Evolutionary conservation across 2,797 vertebrate species (phyloP), one percentile per base, ranked within the genome.

Genomic region (Karalla daura): DNA sequence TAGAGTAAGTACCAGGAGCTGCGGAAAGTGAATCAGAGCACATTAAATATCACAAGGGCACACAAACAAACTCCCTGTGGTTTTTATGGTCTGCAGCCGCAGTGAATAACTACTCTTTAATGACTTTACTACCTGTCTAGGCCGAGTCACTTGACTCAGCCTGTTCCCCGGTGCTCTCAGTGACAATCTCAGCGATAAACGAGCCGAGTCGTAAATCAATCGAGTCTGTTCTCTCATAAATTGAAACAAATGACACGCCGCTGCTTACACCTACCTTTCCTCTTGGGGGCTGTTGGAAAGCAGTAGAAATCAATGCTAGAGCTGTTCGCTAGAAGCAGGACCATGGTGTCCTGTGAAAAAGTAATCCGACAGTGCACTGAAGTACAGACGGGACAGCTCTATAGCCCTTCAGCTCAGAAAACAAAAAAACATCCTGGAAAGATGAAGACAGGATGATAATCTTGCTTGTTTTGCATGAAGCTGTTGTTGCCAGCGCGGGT

Each of bases 261-360:
- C n/a, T 40, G 47, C 60, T 65, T 60, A 63, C 53, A 92, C 95
- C 95, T 87, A 96, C 95, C 95, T 86, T 91, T 95, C 86, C 91
- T 94, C 80, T 91, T 95, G 89, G 95, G 95, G 80, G 94, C 70
- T 36, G 89, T 83, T 40, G 94, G 90, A 43, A 96, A 91, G 65
- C 89, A 95, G 28, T 93, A 74, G 53, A 94, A 85, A 72, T 61
- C 87, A 49, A 80, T 79, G 44, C 88, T 88, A 49, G 91, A 81
- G 43, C 61, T 81, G 39, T 76, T 86, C 60, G 91, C 91, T 78
- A 95, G 78, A 84, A 95, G 88, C 66, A 96, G 86, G 78, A 96
- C 95, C 95, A 96, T 96, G 78, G 33, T 63, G 27, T 40, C 21
- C 45, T 4, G 15, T 41, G 39, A 54, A 44, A 36, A 71, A 58